Base-by-base conservation (phyloP, 2,888 invertebrate species). In the Pollenia angustigena region DNA sequence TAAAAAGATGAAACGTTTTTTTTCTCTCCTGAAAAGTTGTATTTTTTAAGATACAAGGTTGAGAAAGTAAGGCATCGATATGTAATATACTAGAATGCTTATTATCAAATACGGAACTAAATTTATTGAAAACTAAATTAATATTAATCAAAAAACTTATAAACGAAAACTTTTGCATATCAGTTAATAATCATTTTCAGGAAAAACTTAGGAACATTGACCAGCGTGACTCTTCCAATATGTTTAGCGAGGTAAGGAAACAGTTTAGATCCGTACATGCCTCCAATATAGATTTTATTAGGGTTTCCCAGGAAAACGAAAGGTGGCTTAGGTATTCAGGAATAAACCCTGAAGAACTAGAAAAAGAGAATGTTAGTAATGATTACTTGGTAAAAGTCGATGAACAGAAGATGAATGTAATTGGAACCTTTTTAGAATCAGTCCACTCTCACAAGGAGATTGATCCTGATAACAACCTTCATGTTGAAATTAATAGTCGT, bases 371-470 rank as follows among this genome's bases (percentile, higher is more conserved):
- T 8, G 54, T 16, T 58, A 44, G 42, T 44, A 56, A 58, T 44
- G 44, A 40, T 10, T 72, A 23, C 12, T 16, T 23, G 40, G 10
- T 72, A 18, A 72, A 56, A 44, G 42, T 56, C 8, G 42, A 72
- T 44, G 12, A 6, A 9, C 16, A 23, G 40, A 72, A 56, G 44
- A n/a, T 46, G n/a, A 56, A 58, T 48, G 48, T 48, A 68, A 48
- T 68, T 68, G 68, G 68, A 68, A 23, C 68, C 23, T 68, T 42
- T 50, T 14, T 68, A 18, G 68, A 68, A 68, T 68, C 68, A 18
- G 68, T 68, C 0, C 48, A 68, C 46, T 16, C 23, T 48, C 48
- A 48, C 12, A 68, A 68, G 8, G 68, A 68, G 48, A 68, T 48
- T 42, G 68, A 68, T 42, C 10, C 56, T 16, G 56, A 72, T 42